A percentile compares a stretch with the other conserved stretches of the same genome.
These are phyloP conservation scores for Spisula subtruncata DNA, from an alignment of 2,888 invertebrate genomes.

Conservation along the genomic window DNA sequence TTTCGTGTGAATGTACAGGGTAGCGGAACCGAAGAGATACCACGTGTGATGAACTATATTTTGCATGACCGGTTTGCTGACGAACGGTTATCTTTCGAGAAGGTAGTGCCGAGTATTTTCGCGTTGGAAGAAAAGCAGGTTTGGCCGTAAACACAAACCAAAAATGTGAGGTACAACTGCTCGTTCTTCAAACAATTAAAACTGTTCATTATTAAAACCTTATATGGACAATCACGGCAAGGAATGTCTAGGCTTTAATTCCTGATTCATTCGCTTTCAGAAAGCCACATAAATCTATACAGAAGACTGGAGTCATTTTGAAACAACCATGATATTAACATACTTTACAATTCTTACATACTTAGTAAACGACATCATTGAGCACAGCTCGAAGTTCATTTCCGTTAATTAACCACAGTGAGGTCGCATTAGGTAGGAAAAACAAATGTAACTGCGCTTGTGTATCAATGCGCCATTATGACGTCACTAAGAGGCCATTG, in stretches of 20 bases:
- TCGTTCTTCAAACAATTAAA: too few relatives aligned
- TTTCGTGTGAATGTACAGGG: too few relatives aligned
- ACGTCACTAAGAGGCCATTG: constrained; percentile 52
- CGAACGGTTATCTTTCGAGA: too few relatives aligned
- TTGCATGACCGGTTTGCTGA: too few relatives aligned
- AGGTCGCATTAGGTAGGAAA: constrained; percentile 33
- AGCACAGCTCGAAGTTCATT: constrained; percentile 21
- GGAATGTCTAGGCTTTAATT: neutral
- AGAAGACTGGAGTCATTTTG: neutral
- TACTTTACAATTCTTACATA: constrained; percentile 9
- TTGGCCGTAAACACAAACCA: too few relatives aligned
- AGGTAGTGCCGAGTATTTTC: too few relatives aligned
- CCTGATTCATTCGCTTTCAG: neutral
- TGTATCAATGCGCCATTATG: constrained; percentile 57
- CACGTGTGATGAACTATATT: too few relatives aligned
- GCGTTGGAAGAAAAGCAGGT: too few relatives aligned
- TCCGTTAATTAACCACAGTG: constrained; percentile 47
- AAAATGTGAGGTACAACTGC: too few relatives aligned
- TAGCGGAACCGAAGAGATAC: too few relatives aligned
- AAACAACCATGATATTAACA: neutral
- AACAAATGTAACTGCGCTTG: constrained; percentile 20
- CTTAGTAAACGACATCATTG: constrained; percentile 12
- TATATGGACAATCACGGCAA: neutral
- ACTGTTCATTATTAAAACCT: too few relatives aligned
- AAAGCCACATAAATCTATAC: neutral